Evolutionary conservation across 92 coral and sea anemone species (phyloP).

Genomic region (Paragorgia papillata): DNA sequence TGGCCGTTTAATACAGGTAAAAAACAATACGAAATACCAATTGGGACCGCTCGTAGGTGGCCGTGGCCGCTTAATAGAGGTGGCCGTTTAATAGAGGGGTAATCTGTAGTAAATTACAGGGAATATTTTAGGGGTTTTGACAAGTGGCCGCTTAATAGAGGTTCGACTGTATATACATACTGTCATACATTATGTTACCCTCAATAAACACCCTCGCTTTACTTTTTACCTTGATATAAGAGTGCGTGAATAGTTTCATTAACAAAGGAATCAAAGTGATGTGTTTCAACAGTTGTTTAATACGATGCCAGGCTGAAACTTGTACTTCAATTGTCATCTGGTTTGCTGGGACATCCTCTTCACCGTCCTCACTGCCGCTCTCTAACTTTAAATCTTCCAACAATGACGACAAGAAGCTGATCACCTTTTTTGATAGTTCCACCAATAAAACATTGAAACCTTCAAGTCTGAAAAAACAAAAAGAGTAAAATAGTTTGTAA

Average conservation of each 20-base stretch:
- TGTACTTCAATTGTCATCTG: constrained; percentile 69
- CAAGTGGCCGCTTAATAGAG: too few relatives aligned
- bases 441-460: constrained; percentile 76
- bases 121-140: too few relatives aligned
- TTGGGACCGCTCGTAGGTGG: too few relatives aligned
- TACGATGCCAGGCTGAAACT: constrained; percentile 85
- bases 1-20: too few relatives aligned
- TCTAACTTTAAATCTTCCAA: constrained; percentile 89
- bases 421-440: constrained; percentile 76
- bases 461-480: constrained; percentile 59
- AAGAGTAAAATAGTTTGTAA: not conserved
- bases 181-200: too few relatives aligned
- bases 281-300: constrained; percentile 65
- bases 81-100: too few relatives aligned
- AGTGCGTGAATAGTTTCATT: constrained; percentile 67
- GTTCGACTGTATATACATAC: too few relatives aligned
- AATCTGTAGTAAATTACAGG: too few relatives aligned
- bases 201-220: too few relatives aligned
- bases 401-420: constrained; percentile 69
- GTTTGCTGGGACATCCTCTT: constrained; percentile 46
- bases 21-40: too few relatives aligned
- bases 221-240: constrained; percentile 86
- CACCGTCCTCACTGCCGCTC: constrained; percentile 61
- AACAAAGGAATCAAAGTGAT: constrained; percentile 70
- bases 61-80: too few relatives aligned